Conservation (phyloP, 23 tunicate species). For the Oikopleura dioica region DNA sequence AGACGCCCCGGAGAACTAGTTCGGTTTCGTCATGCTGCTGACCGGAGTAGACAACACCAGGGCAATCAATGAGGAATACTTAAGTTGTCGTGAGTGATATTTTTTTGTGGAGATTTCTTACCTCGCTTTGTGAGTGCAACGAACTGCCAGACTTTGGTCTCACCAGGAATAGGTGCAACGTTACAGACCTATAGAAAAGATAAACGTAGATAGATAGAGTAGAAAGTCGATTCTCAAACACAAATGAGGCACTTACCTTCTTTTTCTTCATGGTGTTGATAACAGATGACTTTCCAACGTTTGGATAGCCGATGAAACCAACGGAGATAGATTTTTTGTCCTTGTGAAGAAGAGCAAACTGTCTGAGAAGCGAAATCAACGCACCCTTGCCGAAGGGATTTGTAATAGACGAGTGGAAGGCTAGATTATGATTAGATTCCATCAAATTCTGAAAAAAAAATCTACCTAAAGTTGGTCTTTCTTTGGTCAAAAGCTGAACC, state of each 20-base stretch:
- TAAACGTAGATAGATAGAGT: too few species aligned
- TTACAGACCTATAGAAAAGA: too few species aligned
- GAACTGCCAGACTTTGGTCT: constrained; percentile 97
- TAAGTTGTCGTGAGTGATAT: too few species aligned
- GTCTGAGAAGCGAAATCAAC: constrained; percentile 46
- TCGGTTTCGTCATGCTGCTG: constrained; percentile 92
- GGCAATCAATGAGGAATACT: constrained; percentile 78
- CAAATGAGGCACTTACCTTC: too few species aligned
- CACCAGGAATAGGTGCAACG: constrained; percentile 83
- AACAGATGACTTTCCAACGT: constrained; percentile 81
- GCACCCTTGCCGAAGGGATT: constrained; percentile 96
- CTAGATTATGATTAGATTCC: too few species aligned
- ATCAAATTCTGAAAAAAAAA: too few species aligned
- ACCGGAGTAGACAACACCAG: constrained; percentile 71
- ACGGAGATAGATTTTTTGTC: constrained; percentile 63
- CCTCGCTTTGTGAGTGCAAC: constrained; percentile 53
- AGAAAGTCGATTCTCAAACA: too few species aligned
- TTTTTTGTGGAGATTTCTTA: too few species aligned
- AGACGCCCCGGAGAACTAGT: constrained; percentile 59
- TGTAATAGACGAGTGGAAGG: constrained; percentile 68
- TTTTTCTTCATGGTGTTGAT: constrained; percentile 69
- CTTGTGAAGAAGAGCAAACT: constrained; percentile 53
- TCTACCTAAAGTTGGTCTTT: constrained; percentile 80
- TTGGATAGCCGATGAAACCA: constrained; percentile 91
- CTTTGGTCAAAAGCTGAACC: constrained; percentile 29